Evolutionary conservation across 2,888 invertebrate species (phyloP).

Genomic region (Lasioglossum zephyrum): DNA sequence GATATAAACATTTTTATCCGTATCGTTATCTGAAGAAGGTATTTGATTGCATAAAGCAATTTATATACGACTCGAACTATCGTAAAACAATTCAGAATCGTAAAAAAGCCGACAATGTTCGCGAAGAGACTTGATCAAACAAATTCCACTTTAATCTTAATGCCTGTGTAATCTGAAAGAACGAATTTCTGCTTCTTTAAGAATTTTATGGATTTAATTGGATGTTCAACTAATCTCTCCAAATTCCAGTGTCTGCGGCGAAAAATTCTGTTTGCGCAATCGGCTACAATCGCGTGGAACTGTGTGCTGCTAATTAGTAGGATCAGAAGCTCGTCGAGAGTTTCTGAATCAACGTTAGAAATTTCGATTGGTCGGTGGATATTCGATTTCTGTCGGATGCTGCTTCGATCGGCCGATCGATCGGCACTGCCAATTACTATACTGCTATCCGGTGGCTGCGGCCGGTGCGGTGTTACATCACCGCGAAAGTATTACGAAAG

Average conservation of each 20-base stretch:
- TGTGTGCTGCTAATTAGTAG: not conserved
- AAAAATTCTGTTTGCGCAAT: not conserved
- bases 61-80: too few species aligned
- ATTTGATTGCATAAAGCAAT: too few species aligned
- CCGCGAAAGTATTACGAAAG: conserved; percentile 26
- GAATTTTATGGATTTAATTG: not conserved
- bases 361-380: not conserved
- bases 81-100: too few species aligned
- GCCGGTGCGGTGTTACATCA: conserved; percentile 2
- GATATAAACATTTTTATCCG: too few species aligned
- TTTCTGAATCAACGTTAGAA: not conserved
- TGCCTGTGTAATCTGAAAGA: not conserved
- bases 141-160: not conserved
- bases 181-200: not conserved
- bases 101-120: too few species aligned
- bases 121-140: too few species aligned
- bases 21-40: too few species aligned
- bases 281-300: not conserved
- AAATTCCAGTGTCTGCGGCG: not conserved
- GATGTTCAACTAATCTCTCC: not conserved
- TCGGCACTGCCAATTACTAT: conserved; percentile 4
- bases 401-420: not conserved
- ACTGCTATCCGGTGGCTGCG: conserved; percentile 1
- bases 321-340: not conserved
- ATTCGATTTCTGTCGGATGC: not conserved